These are phyloP conservation scores for Cinclus mexicanus DNA, from an alignment of 2,113 vertebrate species.

Conservation along the genomic window DNA sequence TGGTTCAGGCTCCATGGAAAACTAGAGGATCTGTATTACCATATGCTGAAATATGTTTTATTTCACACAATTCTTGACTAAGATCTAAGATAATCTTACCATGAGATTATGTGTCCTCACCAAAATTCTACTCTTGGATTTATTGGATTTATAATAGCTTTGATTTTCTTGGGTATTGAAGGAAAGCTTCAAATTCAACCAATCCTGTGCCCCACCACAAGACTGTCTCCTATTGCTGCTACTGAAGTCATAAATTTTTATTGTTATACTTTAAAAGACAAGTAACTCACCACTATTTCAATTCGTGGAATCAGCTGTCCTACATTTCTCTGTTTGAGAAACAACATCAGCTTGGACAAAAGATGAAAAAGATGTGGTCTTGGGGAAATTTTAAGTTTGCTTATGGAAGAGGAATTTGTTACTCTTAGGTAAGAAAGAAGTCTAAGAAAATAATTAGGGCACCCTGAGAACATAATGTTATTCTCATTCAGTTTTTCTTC, in stretches of 20 bases:
- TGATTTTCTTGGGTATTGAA: neutral
- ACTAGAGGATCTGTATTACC: neutral
- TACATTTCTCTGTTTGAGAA: neutral
- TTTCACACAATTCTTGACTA: neutral
- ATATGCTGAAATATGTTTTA: neutral
- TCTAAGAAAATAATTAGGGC: neutral
- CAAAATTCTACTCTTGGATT: neutral
- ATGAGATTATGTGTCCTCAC: neutral
- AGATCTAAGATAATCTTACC: neutral
- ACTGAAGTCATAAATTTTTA: neutral
- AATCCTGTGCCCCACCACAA: neutral
- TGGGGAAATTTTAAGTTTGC: neutral
- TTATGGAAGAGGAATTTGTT: neutral
- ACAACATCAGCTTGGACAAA: neutral
- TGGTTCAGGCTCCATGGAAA: neutral
- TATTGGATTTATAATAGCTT: neutral
- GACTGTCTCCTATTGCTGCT: neutral
- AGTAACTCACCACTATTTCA: neutral
- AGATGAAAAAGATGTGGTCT: neutral
- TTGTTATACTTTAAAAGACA: neutral
- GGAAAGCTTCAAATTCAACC: neutral
- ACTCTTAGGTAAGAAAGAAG: neutral
- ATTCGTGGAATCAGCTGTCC: neutral
- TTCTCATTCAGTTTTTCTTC: neutral
- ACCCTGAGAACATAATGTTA: neutral